Conservation (phyloP, 92 coral and sea anemone genomes). For the Galaxea fascicularis region DNA sequence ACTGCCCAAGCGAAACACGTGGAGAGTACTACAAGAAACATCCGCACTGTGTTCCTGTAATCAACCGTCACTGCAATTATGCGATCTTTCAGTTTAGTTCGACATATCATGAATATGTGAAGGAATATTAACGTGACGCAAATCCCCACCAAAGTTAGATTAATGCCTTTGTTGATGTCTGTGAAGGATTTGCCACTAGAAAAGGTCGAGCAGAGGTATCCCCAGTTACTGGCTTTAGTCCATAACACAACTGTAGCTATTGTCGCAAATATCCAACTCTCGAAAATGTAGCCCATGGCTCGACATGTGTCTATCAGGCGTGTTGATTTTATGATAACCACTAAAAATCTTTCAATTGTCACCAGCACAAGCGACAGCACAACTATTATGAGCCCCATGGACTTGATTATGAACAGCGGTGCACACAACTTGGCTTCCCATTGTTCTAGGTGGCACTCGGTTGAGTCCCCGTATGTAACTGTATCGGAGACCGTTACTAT, state of each 20-base stretch:
- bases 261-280: constrained; percentile 86
- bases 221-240: constrained; percentile 87
- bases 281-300: constrained; percentile 84
- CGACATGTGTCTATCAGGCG: constrained; percentile 83
- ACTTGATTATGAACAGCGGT: constrained; percentile 83
- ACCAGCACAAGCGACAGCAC: constrained; percentile 75
- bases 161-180: constrained; percentile 78
- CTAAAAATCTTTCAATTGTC: constrained; percentile 75
- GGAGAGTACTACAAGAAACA: constrained; percentile 71
- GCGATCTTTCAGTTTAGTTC: constrained; percentile 62
- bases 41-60: constrained; percentile 76
- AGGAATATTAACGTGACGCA: constrained; percentile 68
- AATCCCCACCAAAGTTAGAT: constrained; percentile 62
- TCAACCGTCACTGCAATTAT: constrained; percentile 49
- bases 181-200: constrained; percentile 69
- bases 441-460: constrained; percentile 76
- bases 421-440: constrained; percentile 82
- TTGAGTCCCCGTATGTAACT: constrained; percentile 76
- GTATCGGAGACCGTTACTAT: constrained; percentile 82
- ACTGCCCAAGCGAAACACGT: constrained; percentile 79
- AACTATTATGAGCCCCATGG: constrained; percentile 77
- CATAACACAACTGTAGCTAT: constrained; percentile 81
- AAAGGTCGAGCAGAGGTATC: constrained; percentile 84
- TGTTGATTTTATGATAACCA: constrained; percentile 66
- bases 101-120: constrained; percentile 67